phyloP scores from a whole-genome alignment of 53 echinoderm and acorn worm species.

The Holothuria leucospilota region DNA sequence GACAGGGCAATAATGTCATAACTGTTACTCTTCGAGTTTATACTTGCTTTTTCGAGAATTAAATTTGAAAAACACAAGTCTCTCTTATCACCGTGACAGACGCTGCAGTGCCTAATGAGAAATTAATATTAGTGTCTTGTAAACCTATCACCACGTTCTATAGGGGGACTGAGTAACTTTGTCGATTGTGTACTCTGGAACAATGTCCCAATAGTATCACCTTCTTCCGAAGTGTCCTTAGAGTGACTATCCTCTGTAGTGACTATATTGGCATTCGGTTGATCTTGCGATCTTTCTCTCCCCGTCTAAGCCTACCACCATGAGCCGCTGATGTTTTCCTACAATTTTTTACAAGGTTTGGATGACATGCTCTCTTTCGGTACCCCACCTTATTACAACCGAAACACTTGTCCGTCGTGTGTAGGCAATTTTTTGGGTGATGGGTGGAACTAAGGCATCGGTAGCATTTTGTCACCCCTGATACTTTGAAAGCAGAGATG shows the following conservation, averaged over 20 bases:
- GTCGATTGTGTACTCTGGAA: background rate
- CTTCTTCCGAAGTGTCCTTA: background rate
- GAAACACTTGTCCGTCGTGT: conserved; percentile 39
- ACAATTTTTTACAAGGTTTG: background rate
- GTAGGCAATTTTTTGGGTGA: background rate
- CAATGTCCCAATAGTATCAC: background rate
- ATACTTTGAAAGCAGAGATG: no score
- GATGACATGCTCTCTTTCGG: conserved; percentile 30
- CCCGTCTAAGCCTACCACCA: background rate
- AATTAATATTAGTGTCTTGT: conserved; percentile 28
- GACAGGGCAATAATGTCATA: background rate
- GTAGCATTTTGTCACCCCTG: no score
- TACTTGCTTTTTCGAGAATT: conserved; percentile 3
- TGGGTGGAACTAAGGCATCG: no score
- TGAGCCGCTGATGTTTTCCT: background rate
- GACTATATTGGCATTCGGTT: background rate
- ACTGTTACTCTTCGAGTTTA: conserved; percentile 42
- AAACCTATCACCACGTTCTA: background rate
- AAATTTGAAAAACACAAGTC: conserved; percentile 19
- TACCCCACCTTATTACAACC: conserved; percentile 57
- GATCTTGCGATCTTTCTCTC: background rate
- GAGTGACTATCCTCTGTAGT: background rate
- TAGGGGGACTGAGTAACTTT: background rate
- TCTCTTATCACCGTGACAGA: conserved; percentile 58
- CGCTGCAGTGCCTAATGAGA: conserved; percentile 60